Evolutionary conservation across 2,888 invertebrate genomes (phyloP).

Genomic region (Monopis laevigella): DNA sequence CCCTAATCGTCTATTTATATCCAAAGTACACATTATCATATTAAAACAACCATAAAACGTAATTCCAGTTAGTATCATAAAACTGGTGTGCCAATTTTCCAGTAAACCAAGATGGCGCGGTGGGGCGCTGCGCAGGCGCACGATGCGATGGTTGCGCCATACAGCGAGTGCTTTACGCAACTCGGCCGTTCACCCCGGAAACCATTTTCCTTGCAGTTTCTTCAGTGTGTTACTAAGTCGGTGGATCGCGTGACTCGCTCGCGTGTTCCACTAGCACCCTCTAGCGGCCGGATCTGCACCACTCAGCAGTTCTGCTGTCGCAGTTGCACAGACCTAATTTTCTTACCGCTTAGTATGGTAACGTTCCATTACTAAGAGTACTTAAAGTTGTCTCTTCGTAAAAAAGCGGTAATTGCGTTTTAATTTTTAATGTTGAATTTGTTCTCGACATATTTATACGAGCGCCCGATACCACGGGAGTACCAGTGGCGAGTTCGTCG

Average conservation of each 20-base stretch:
- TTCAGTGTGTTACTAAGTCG: conserved; percentile 57
- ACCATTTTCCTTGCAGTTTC: conserved; percentile 63
- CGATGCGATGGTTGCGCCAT: conserved; percentile 43
- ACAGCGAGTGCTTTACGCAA: conserved; percentile 56
- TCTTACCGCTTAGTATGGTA: conserved; percentile 32
- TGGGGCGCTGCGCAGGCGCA: conserved; percentile 26
- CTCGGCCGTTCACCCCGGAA: conserved; percentile 64
- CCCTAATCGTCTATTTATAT: too few species aligned
- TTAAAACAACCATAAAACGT: not conserved
- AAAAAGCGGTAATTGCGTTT: too few species aligned
- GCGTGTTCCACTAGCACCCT: conserved; percentile 42
- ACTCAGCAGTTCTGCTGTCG: conserved; percentile 22
- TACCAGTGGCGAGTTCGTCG: too few species aligned
- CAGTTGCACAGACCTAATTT: conserved; percentile 38
- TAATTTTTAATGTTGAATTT: too few species aligned
- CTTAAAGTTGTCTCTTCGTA: too few species aligned
- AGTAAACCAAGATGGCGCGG: conserved; percentile 7
- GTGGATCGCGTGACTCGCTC: conserved; percentile 53
- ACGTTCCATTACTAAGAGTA: conserved; percentile 13
- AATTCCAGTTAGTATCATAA: conserved; percentile 1
- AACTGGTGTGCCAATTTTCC: conserved; percentile 7
- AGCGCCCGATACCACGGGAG: too few species aligned
- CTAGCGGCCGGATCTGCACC: conserved; percentile 31
- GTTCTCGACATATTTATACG: too few species aligned
- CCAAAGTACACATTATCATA: too few species aligned